Conservation (phyloP, 2,888 invertebrate species). For the Microctonus hyperodae region DNA sequence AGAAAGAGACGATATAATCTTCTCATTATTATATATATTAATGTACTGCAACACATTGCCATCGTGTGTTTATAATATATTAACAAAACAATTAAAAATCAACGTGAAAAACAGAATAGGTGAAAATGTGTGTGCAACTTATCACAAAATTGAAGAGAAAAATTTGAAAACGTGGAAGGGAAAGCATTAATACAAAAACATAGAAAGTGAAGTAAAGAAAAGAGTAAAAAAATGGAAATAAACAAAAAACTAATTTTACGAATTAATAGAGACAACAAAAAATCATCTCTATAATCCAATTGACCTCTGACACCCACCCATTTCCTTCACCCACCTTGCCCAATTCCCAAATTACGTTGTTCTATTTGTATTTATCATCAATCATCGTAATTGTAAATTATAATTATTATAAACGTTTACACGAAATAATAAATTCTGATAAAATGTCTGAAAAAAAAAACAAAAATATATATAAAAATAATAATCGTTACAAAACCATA, state of each 20-base stretch:
- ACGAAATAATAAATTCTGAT: constrained; percentile 64
- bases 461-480: constrained; percentile 29
- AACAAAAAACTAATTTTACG: too few species aligned
- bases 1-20: neutral
- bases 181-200: constrained; percentile 13
- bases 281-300: constrained; percentile 35
- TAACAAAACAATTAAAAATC: constrained; percentile 26
- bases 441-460: constrained; percentile 60
- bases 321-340: constrained; percentile 39
- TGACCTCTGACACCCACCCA: constrained; percentile 30
- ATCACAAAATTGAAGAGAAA: too few species aligned
- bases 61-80: neutral
- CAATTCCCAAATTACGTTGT: constrained; percentile 56
- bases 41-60: neutral
- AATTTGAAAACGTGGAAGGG: too few species aligned
- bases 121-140: too few species aligned
- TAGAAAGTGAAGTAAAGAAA: constrained; percentile 4
- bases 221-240: neutral
- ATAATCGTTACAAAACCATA: constrained; percentile 20
- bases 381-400: constrained; percentile 64
- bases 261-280: constrained; percentile 32
- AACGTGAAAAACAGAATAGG: constrained; percentile 19
- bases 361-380: constrained; percentile 64
- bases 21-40: neutral
- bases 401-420: constrained; percentile 64